Base-by-base conservation (phyloP, 2,113 vertebrate genomes). In the Sinosuthora webbiana region DNA sequence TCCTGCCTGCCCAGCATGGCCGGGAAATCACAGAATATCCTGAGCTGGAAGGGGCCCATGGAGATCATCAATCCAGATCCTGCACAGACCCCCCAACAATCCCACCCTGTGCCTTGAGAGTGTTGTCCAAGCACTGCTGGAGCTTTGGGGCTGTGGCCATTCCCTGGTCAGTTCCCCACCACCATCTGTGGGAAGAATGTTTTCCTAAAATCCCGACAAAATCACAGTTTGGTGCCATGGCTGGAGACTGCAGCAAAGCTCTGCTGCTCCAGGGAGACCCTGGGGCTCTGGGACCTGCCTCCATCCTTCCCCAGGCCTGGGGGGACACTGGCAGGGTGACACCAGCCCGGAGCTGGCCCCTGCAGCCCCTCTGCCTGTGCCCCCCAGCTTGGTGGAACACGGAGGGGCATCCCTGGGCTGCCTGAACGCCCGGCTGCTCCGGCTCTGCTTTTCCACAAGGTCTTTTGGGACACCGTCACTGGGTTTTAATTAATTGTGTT, bases 401-500 rank as follows among this genome's bases (percentile, higher is more conserved):
- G 37, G 11, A n/a, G 25, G 23, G 20, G 10, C 60, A 28, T 53
- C 74, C 57, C 83, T 21, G 81, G 69, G 57, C 59, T 25, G 30
- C 50, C 52, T 56, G 41, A 33, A 49, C 93, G 45, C 76, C 56
- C 0, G 0, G 25, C n/a, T 10, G 4, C 79, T 76, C 59, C 33
- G 15, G 35, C 18, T 69, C 49, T n/a, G 49, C 82, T 81, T 89
- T 86, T 37, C 84, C 42, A 13, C 80, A 25, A 3, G 0, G 1
- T 24, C 95, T 80, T 95, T 69, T 49, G 93, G 94, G 92, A 93
- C 73, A 74, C 5, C 6, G 42, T 33, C 1, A 0, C 59, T 45
- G 77, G 7, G 0, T 79, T 96, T 93, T 93, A 93, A 97, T 95
- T 94, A 95, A 97, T 84, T 83, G 64, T 39, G 52, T 42, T 92